Percentiles rank a stretch among this genome's conserved stretches.
phyloP scores from a whole-genome alignment of 1,140 invertebrate genomes.

The Augochlora pura region DNA sequence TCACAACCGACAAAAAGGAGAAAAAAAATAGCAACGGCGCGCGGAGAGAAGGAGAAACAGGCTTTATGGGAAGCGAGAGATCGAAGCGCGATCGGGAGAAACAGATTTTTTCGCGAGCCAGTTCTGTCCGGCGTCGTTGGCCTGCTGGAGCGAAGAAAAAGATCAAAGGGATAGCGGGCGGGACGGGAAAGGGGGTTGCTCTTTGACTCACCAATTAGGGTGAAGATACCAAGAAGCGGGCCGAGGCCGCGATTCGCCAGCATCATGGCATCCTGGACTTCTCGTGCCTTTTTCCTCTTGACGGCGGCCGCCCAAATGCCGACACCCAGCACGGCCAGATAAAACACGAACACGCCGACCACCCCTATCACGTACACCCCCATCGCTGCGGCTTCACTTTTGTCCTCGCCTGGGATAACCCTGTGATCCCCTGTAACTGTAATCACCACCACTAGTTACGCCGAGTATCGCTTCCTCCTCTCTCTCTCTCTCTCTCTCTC shows the following conservation, averaged over 20 bases:
- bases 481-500: no score
- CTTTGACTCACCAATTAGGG: conserved; percentile 85
- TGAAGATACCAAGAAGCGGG: conserved; percentile 88
- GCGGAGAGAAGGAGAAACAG: no score
- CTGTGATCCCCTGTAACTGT: conserved; percentile 38
- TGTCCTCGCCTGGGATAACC: conserved; percentile 32
- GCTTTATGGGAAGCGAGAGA: no score
- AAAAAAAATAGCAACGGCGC: no score
- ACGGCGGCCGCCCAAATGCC: conserved; percentile 88
- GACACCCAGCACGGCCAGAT: conserved; percentile 84
- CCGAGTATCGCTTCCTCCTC: no score
- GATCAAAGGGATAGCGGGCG: not conserved
- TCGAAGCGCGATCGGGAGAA: no score
- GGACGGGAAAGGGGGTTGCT: not conserved
- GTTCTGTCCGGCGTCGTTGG: no score
- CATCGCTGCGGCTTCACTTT: conserved; percentile 64
- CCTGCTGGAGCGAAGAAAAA: not conserved
- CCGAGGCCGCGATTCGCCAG: conserved; percentile 89
- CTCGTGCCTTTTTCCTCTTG: conserved; percentile 81
- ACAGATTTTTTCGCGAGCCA: no score
- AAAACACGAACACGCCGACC: conserved; percentile 86
- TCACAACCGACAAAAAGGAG: no score
- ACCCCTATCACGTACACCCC: conserved; percentile 83
- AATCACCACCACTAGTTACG: conserved; percentile 25
- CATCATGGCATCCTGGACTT: conserved; percentile 85